Base-by-base conservation (phyloP, 2,113 vertebrate genomes). In the Festucalex cinctus region DNA sequence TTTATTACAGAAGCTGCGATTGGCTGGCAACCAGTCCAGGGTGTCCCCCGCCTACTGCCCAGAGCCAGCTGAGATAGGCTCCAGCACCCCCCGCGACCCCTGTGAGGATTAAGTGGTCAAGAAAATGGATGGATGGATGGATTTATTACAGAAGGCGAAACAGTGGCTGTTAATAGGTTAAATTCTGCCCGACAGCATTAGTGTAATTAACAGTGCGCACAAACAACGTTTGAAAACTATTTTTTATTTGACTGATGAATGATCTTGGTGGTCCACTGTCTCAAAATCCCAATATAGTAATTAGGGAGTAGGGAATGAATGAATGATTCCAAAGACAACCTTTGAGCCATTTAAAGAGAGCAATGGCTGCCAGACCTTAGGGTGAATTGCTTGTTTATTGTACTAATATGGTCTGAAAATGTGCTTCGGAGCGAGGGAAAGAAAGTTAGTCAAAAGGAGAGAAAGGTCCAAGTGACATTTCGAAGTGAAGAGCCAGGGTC, bases 401-500 rank as follows among this genome's bases (percentile, higher is more conserved):
- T 26, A 26, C 13, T 26, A 54, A 54, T 54, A 13, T 14, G 4
- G 24, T 54, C 24, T 26, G 14, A 39, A 61, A 46, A 9, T 6
- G 26, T 39, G 32, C 7, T 68, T n/a, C 37, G 37, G 9, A 36
- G 24, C 41, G 24, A 67, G 39, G 54, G 17, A 41, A 65, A 37
- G 65, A 9, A 56, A 48, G n/a, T 22, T 43, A 53, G 63, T 32
- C 28, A 66, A 46, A 68, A 24, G 28, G 14, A 46, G 56, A 57
- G 63, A 68, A 37, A 66, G 9, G 17, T 7, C 46, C 19, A 9
- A 43, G 36, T 16, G 13, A 53, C n/a, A 26, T 66, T 36, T 53
- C 70, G 19, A 74, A 74, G 39, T 41, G 65, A 57, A 68, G 75
- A 77, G 63, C 69, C 60, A 9, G 46, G 16, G 26, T 28, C 63